Evolutionary conservation across 2,888 invertebrate species (phyloP), one percentile per base, ranked within the genome.

Genomic region (Lasioglossum villosulum): DNA sequence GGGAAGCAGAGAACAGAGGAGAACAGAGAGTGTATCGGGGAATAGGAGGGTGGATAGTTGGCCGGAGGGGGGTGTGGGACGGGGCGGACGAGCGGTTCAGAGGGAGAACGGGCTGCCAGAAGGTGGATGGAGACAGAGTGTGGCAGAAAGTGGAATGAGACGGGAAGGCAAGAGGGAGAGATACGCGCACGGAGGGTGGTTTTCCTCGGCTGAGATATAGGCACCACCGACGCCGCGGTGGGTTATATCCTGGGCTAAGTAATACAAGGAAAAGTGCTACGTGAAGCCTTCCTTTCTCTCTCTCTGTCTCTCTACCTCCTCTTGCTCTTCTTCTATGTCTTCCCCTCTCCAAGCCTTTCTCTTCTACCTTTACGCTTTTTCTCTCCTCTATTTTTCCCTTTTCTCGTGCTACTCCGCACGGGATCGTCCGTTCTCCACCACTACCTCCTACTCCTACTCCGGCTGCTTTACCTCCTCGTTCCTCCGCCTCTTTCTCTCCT

Each of bases 251-350:
- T 90, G 88, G 91, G 92, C 94, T 94, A 94, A 95, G 94, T 94
- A 94, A 94, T 94, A 94, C 94, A 93, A 93, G 93, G 92, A 94
- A 94, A 93, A 95, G 94, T 94, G 93, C 93, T 93, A 93, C 91
- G 91, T 84, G 89, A 90, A 90, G 90, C 88, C 88, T 84, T 82
- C 81, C 91, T 90, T 81, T n/a, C 72, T 78, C 70, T 45, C 48
- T 37, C 82, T 27, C 63, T 71, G 30, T 74, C 66, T 71, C 56
- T 68, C 63, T 76, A 34, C 76, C 59, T 70, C 73, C 39, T 70
- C 71, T 70, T 70, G 68, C 75, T 63, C 75, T 75, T 73, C 19
- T 80, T 30, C 82, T 73, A 73, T 66, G 56, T 82, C 42, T 73
- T 78, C 52, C 82, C 68, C 52, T 45, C 73, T 42, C n/a, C 68